These are phyloP conservation scores for Slavum lentiscoides DNA, from an alignment of 2,888 invertebrate genomes.

Conservation along the genomic window DNA sequence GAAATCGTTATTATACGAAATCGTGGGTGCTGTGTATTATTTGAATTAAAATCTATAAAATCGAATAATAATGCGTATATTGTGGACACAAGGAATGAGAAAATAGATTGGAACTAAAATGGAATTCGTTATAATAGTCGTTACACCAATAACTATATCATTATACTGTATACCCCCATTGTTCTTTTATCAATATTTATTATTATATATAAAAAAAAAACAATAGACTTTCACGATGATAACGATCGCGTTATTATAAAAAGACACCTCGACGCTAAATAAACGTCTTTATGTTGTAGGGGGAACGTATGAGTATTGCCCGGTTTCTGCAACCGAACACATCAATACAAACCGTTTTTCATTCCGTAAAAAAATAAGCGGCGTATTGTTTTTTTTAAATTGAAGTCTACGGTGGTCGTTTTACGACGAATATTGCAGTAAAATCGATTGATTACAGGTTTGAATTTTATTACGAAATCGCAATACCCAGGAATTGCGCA, in stretches of 20 bases:
- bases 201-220: constrained; percentile 20
- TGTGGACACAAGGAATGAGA: background rate
- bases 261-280: constrained; percentile 21
- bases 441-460: no score
- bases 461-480: no score
- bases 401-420: no score
- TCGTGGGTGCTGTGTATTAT: background rate
- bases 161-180: constrained; percentile 16
- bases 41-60: background rate
- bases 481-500: no score
- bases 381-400: no score
- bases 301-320: background rate
- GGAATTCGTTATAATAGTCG: constrained; percentile 34
- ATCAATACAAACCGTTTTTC: background rate
- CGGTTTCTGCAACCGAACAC: background rate
- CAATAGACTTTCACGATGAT: constrained; percentile 41
- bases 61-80: background rate
- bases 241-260: constrained; percentile 33
- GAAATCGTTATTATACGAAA: no score
- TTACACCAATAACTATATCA: constrained; percentile 11
- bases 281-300: constrained; percentile 6
- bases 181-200: constrained; percentile 44
- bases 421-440: no score
- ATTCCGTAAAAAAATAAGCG: no score
- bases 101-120: constrained; percentile 11